These are phyloP conservation scores for Hippopotamyrus pictus DNA, from an alignment of 2,797 vertebrate genomes.

Conservation along the genomic window DNA sequence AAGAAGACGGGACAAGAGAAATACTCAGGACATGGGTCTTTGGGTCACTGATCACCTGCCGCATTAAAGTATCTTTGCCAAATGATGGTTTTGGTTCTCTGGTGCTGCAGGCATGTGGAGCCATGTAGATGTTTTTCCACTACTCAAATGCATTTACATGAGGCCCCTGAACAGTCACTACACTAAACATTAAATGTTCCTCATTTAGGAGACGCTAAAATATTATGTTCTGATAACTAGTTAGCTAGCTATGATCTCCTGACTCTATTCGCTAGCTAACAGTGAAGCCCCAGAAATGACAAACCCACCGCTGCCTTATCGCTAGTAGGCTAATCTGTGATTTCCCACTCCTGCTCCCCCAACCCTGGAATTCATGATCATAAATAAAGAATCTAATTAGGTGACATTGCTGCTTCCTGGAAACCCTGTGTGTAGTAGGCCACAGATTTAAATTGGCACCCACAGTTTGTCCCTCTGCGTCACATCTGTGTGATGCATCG, in stretches of 20 bases:
- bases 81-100: background rate
- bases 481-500: conserved; percentile 9
- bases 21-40: background rate
- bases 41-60: background rate
- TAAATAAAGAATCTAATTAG: background rate
- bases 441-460: conserved; percentile 19
- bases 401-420: background rate
- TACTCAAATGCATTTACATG: background rate
- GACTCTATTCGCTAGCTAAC: background rate
- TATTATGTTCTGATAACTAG: background rate
- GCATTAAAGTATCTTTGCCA: background rate
- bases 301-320: background rate
- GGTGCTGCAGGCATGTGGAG: background rate
- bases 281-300: background rate
- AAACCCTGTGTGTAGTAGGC: conserved; percentile 25
- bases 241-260: background rate
- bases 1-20: background rate
- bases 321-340: background rate
- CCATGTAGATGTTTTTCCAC: background rate
- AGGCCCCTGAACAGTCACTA: background rate
- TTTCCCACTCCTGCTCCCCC: background rate
- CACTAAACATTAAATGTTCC: background rate
- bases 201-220: background rate
- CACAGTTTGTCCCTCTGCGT: background rate
- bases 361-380: background rate